A percentile compares a stretch with the other conserved stretches of the same genome.
Evolutionary conservation across 2,797 vertebrate species (phyloP).

Genomic region (Eulemur rubriventer): DNA sequence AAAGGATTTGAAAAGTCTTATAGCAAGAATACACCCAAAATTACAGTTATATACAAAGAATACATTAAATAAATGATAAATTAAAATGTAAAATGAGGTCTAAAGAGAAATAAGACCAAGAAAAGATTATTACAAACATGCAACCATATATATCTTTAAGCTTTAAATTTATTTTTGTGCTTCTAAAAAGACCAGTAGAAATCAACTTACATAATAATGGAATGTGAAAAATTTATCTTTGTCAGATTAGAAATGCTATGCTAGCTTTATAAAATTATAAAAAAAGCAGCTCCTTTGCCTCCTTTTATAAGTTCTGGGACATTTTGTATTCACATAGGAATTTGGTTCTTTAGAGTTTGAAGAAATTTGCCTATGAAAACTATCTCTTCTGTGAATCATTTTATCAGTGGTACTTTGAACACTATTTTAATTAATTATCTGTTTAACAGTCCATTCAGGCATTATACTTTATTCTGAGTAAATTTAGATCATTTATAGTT

Average conservation of each 20-base stretch:
- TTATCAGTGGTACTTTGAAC: background rate
- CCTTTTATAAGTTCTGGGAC: background rate
- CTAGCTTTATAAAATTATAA: background rate
- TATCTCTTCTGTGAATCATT: background rate
- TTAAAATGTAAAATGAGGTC: background rate
- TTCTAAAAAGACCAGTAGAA: background rate
- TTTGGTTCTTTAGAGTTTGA: background rate
- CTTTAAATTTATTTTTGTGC: background rate
- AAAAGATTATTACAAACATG: background rate
- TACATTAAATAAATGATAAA: background rate
- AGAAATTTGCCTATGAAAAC: background rate
- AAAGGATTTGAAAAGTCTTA: background rate
- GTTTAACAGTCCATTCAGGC: background rate
- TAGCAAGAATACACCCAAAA: background rate
- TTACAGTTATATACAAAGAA: background rate
- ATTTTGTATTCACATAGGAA: background rate
- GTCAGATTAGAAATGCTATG: background rate
- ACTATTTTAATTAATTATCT: background rate
- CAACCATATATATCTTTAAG: background rate
- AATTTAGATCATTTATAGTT: background rate
- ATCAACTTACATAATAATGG: background rate
- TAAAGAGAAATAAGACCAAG: background rate
- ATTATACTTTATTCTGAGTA: conserved; percentile 23
- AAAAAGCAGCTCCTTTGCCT: background rate
- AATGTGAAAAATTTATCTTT: background rate